Conservation (phyloP, 2,888 invertebrate species). For the Scaptomyza reducta region DNA sequence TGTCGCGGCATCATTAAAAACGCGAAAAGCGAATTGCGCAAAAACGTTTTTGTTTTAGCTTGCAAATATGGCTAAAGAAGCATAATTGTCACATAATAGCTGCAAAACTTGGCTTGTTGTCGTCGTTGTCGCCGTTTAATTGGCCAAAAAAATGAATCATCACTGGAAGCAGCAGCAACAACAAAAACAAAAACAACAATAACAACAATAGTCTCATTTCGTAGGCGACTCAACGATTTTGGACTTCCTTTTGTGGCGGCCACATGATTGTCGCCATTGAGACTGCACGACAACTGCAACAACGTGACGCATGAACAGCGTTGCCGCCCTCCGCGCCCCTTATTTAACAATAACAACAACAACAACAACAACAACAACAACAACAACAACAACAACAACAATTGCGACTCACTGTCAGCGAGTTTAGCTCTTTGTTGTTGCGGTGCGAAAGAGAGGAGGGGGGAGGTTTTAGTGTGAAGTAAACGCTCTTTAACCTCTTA, state of each 20-base stretch:
- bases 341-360: neutral
- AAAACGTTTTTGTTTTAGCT: slow-evolving; percentile 2
- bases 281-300: slow-evolving; percentile 59
- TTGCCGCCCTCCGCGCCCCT: slow-evolving; percentile 31
- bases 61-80: slow-evolving; percentile 51
- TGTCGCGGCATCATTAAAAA: slow-evolving; percentile 3
- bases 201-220: slow-evolving; percentile 41
- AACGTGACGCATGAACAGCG: slow-evolving; percentile 50
- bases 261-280: slow-evolving; percentile 57
- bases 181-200: slow-evolving; percentile 16
- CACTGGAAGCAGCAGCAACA: slow-evolving; percentile 20
- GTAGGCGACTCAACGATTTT: slow-evolving; percentile 53
- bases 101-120: slow-evolving; percentile 31
- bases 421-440: neutral
- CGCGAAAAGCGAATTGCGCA: slow-evolving; percentile 8
- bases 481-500: slow-evolving; percentile 48
- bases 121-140: slow-evolving; percentile 28
- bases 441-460: no score
- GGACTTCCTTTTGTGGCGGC: slow-evolving; percentile 57
- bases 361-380: slow-evolving; percentile 15
- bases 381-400: slow-evolving; percentile 26
- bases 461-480: neutral
- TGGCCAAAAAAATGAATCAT: slow-evolving; percentile 51
- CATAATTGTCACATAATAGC: slow-evolving; percentile 55
- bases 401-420: slow-evolving; percentile 16